Base-by-base conservation (phyloP, 2,888 invertebrate species). In the Chromoteleia sp. region DNA sequence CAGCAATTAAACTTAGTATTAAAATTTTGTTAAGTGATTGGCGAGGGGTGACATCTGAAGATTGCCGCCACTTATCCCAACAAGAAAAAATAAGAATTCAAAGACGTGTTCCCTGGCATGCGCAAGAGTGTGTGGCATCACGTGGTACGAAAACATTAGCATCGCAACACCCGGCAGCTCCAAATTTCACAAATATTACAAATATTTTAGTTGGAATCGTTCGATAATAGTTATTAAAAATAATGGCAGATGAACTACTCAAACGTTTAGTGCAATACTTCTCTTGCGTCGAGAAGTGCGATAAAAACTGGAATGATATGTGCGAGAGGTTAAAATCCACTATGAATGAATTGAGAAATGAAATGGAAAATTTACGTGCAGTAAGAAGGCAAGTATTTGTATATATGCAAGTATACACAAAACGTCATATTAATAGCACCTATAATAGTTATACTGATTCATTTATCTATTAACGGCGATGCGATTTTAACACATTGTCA, bases 291-390 rank as follows among this genome's bases (percentile, higher is more conserved):
- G 45, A 63, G 43, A 63, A 48, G 36, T 63, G 48, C 36, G 21
- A 52, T n/a, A 50, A 50, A 36, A 65, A 65, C 52, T 65, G 65
- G 65, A 52, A 14, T 25, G 17, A 21, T 5, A 36, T 50, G 52
- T 48, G 48, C 15, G 65, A 65, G 15, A 36, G 15, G 39, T 50
- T 65, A 25, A 50, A 52, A 39, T 15, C 50, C 8, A 36, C 21
- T 15, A 14, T 52, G 5, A 65, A 52, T n/a, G 52, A 25, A 19
- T 65, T 65, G 25, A 33, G 39, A 50, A 65, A 25, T 39, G 50
- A 65, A 39, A 15, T 25, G 36, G 33, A 65, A 65, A 25, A 65
- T 21, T 39, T 65, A 19, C 39, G 52, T n/a, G 36, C 52, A 65
- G 50, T 65, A 12, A 25, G 25, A 58, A 58, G 58, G 29, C 30